Percentiles rank a stretch among this genome's conserved stretches.
phyloP scores from a whole-genome alignment of 1,140 invertebrate genomes.

The Batillaria attramentaria region DNA sequence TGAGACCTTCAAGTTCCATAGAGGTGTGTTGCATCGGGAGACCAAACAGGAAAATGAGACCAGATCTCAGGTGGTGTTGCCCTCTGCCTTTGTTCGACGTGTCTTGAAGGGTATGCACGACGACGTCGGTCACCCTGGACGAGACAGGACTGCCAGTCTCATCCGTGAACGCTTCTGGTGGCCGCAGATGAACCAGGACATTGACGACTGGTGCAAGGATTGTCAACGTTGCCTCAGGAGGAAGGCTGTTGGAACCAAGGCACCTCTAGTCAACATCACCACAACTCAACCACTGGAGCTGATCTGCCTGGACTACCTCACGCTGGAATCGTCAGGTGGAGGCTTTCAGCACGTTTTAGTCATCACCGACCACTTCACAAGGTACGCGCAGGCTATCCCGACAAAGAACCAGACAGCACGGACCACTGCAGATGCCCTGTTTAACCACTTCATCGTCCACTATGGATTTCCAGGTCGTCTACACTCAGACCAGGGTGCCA shows the following conservation, averaged over 20 bases:
- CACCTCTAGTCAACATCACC: constrained; percentile 7
- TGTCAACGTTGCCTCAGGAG: constrained; percentile 14
- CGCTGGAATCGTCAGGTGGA: constrained; percentile 35
- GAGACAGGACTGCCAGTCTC: constrained; percentile 26
- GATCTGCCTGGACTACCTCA: constrained; percentile 37
- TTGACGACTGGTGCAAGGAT: constrained; percentile 8
- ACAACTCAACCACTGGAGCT: constrained; percentile 22
- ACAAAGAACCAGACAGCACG: constrained; percentile 33
- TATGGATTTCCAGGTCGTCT: constrained; percentile 36
- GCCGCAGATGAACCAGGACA: constrained; percentile 32
- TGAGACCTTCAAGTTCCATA: not conserved
- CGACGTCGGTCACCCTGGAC: constrained; percentile 35
- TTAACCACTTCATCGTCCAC: constrained; percentile 40
- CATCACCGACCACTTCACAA: constrained; percentile 41
- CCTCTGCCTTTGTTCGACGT: not conserved
- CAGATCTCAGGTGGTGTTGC: constrained; percentile 16
- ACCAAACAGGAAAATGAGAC: not conserved
- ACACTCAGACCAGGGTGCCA: constrained; percentile 38
- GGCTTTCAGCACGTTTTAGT: constrained; percentile 30
- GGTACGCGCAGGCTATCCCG: constrained; percentile 29
- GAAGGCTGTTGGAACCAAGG: constrained; percentile 11
- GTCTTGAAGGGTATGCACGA: constrained; percentile 31
- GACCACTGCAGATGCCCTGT: constrained; percentile 40
- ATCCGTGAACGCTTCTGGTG: constrained; percentile 32
- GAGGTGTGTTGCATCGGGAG: not conserved